Evolutionary conservation across 2,113 vertebrate species (phyloP).

Genomic region (Telmatochromis brichardi): DNA sequence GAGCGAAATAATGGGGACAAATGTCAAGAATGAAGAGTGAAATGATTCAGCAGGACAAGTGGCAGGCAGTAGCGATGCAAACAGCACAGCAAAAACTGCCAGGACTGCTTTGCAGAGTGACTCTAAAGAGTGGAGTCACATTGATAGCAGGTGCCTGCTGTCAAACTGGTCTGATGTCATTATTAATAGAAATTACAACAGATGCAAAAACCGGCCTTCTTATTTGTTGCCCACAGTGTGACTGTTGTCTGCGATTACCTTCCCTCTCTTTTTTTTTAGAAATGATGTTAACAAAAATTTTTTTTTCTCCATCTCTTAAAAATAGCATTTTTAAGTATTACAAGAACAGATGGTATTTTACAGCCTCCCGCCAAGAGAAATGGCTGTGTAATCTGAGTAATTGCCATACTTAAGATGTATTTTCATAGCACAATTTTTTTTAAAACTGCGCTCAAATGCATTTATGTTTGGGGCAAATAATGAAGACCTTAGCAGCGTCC

Average conservation of each 20-base stretch:
- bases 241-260: not conserved
- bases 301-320: not conserved
- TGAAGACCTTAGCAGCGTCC: not conserved
- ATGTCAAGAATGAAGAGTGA: not conserved
- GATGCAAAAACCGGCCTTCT: not conserved
- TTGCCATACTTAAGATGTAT: not conserved
- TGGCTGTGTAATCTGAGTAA: not conserved
- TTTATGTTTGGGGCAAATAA: not conserved
- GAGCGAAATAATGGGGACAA: not conserved
- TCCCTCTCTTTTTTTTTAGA: not conserved
- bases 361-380: not conserved
- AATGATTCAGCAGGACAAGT: not conserved
- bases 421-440: not conserved
- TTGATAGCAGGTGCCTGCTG: not conserved
- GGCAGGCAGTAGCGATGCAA: not conserved
- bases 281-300: accelerated
- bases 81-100: not conserved
- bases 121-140: not conserved
- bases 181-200: not conserved
- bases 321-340: not conserved
- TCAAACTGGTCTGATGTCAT: not conserved
- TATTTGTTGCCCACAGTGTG: not conserved
- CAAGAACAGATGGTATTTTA: not conserved
- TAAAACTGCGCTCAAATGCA: not conserved
- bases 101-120: not conserved